Evolutionary conservation across 37 sponge, comb jelly and placozoan genomes (phyloP), one percentile per base, ranked within the genome.

Genomic region (Mnemiopsis leidyi): DNA sequence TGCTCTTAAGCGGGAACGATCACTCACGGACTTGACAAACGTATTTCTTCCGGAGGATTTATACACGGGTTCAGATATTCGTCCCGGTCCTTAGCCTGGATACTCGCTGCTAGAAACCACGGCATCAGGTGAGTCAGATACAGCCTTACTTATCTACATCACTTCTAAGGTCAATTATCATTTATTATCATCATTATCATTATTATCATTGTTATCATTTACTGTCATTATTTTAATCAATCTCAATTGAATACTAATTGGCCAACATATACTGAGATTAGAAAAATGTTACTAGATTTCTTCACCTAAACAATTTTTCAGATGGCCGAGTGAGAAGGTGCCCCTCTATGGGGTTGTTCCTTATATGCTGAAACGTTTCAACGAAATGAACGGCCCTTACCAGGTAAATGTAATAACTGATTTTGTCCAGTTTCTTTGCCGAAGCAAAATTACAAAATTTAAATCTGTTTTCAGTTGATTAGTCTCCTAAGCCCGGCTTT

Each of bases 11-110:
- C 95, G 94, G 97, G 98, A 9, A 90, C 93, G 31, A 48, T 69
- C 24, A 93, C 95, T 68, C 97, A 98, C 92, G 93, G 94, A 1
- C 71, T 96, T 38, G 97, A 97, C 92, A 96, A 93, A 79, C 93
- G 94, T 34, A 93, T 94, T 67, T 98, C 98, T 23, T 96, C 98
- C 39, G 98, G 98, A 40, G 98, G 95, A n/a, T 98, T 98, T 92
- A 96, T 98, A n/a, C 98, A 97, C 83, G 98, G 98, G 24, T 98
- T 94, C 75, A 83, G 98, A 69, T 98, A 98, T 93, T 96, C 97
- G 48, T 94, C 90, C 90, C 40, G 90, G 1, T 39, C 90, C 0
- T 25, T 85, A 28, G 90, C 61, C 24, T 40, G 61, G 61, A 23
- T 85, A 0, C 90, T 85, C 1, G 90, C 90, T 21, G 90, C 90